phyloP scores from a whole-genome alignment of 2,113 vertebrate species.

The Suricata suricatta region DNA sequence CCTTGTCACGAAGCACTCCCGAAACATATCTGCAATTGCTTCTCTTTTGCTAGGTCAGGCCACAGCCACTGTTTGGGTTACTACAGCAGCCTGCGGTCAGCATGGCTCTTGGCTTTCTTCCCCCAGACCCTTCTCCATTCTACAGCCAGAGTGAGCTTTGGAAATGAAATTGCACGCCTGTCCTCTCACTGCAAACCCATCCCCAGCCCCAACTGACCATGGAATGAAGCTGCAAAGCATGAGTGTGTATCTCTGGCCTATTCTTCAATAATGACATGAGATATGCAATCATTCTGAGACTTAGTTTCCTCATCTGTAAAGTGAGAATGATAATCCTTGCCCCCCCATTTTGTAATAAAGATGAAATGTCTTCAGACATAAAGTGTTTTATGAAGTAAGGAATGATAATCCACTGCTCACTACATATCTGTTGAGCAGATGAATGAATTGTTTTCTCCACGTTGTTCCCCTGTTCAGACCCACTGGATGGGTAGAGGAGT shows the following conservation, averaged over 20 bases:
- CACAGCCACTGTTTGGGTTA: not conserved
- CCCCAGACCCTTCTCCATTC: not conserved
- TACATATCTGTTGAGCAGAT: not conserved
- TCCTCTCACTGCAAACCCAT: not conserved
- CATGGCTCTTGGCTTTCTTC: not conserved
- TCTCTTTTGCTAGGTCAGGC: not conserved
- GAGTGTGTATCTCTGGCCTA: not conserved
- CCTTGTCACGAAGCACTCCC: not conserved
- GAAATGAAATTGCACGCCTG: not conserved
- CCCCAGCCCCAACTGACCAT: not conserved
- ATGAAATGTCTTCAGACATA: not conserved
- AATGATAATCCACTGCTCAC: not conserved
- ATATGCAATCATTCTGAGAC: not conserved
- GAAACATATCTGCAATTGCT: not conserved
- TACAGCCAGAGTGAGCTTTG: not conserved
- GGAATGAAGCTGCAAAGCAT: not conserved
- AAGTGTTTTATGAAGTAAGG: slow-evolving; percentile 5
- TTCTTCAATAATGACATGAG: not conserved
- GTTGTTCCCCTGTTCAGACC: not conserved
- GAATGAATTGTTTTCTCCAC: not conserved
- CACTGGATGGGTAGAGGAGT: not conserved
- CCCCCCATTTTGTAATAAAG: not conserved
- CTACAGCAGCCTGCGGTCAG: not conserved
- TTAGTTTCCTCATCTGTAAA: slow-evolving; percentile 10
- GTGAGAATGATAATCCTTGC: not conserved